Percentiles rank a stretch among this genome's conserved stretches.
Conservation (phyloP, 2,113 vertebrate species). For the Irena cyanogastra region DNA sequence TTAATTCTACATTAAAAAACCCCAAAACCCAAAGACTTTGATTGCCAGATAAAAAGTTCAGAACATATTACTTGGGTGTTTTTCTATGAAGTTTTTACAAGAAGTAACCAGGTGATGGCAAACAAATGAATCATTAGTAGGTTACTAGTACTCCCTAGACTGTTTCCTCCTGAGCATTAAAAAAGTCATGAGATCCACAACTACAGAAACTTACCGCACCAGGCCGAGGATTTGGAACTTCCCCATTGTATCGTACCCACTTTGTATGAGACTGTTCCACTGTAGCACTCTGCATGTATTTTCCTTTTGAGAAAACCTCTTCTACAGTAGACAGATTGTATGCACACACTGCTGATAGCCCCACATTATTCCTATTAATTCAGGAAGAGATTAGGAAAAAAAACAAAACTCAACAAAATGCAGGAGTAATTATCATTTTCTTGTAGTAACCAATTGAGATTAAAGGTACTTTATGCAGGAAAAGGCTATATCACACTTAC, state of each 20-base stretch:
- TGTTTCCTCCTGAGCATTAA: background rate
- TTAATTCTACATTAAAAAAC: background rate
- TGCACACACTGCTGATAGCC: slow-evolving; percentile 91
- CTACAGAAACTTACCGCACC: slow-evolving; percentile 82
- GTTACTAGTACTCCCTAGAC: background rate
- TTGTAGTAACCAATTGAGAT: background rate
- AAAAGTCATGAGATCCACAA: background rate
- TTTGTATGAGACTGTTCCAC: slow-evolving; percentile 95
- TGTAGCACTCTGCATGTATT: slow-evolving; percentile 95
- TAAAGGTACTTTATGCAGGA: background rate
- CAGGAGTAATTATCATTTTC: background rate
- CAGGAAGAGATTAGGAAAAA: background rate
- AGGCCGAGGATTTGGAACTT: slow-evolving; percentile 85
- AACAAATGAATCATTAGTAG: background rate
- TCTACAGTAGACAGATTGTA: slow-evolving; percentile 86
- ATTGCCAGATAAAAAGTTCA: background rate
- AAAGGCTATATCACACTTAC: slow-evolving; percentile 73
- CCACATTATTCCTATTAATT: slow-evolving; percentile 85
- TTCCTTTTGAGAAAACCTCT: slow-evolving; percentile 89
- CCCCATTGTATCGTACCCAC: slow-evolving; percentile 90
- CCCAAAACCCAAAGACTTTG: background rate
- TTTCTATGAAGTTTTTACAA: background rate
- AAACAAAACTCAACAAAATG: background rate
- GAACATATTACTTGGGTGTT: background rate
- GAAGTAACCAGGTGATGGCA: background rate